A percentile compares a stretch with the other conserved stretches of the same genome.
These are phyloP conservation scores for Drosophila melanosoma DNA, from an alignment of 2,888 invertebrate species.

Conservation along the genomic window DNA sequence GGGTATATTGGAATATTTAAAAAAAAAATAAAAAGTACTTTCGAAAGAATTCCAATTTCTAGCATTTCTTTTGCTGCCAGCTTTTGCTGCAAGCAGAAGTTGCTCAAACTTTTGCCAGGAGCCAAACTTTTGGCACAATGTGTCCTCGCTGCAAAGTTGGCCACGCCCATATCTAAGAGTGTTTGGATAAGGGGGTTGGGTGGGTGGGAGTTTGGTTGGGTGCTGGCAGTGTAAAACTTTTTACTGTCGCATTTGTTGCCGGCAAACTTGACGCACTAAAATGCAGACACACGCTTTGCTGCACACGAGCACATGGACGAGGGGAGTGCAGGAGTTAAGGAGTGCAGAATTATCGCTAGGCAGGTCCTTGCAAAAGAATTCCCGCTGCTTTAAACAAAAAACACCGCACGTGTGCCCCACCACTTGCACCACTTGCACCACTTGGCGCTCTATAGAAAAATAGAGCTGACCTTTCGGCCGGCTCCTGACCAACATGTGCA, in stretches of 20 bases:
- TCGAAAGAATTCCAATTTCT: constrained; percentile 76
- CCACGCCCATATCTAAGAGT: constrained; percentile 43
- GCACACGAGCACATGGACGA: constrained; percentile 37
- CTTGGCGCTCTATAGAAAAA: constrained; percentile 25
- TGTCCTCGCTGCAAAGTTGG: constrained; percentile 55
- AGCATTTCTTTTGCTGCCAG: constrained; percentile 57
- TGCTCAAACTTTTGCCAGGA: constrained; percentile 47
- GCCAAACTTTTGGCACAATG: constrained; percentile 72
- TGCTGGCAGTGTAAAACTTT: constrained; percentile 57
- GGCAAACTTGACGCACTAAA: constrained; percentile 64
- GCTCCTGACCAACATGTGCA: constrained; percentile 46
- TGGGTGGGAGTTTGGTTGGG: neutral
- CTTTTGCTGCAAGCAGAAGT: constrained; percentile 51
- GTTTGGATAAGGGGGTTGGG: fast-evolving
- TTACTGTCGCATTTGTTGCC: constrained; percentile 77
- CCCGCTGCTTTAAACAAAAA: constrained; percentile 62
- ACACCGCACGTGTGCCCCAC: constrained; percentile 62
- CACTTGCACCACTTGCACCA: constrained; percentile 15
- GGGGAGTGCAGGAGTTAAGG: neutral
- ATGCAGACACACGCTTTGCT: constrained; percentile 59
- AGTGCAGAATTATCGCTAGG: constrained; percentile 28
- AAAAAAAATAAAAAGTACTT: constrained; percentile 37
- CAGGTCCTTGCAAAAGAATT: constrained; percentile 53
- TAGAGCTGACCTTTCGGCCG: constrained; percentile 64
- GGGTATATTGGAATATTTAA: neutral